Base-by-base conservation (phyloP, 2,113 vertebrate species). In the Bostrychus sinensis region DNA sequence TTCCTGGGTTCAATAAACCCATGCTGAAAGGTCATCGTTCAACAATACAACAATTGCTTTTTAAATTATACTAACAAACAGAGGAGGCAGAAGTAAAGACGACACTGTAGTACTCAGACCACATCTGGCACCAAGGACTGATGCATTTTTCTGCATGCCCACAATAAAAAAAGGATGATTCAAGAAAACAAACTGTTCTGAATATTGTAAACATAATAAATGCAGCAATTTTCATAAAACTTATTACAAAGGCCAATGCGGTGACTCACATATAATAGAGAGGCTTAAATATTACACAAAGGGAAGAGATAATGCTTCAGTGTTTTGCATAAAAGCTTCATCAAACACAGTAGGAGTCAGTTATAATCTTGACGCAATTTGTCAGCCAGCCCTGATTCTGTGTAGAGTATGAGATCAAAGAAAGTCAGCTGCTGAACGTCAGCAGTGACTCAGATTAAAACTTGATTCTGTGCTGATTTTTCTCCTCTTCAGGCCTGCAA, bases 381-480 rank as follows among this genome's bases (percentile, higher is more conserved):
- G 51, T 77, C 60, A 71, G 74, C 66, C 60, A 57, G 58, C 43
- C 12, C 11, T 9, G 25, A 22, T 42, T 63, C 39, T 78, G 61
- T 51, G 45, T 26, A 26, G 36, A 65, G 36, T 9, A 23, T 14
- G 3, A 45, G 46, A 81, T 86, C 72, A 81, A 84, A 84, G 67
- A 71, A 25, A 58, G 70, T 57, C 36, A 22, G 23, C 61, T 58
- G 43, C n/a, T 60, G 73, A 68, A 46, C 53, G 45, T 78, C 62
- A 75, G 64, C 70, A 71, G 1, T 51, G 77, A 67, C 75, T 74
- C 80, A 54, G 62, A 79, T 66, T 73, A 68, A 72, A 78, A 76
- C 61, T 74, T 66, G 16, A 46, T 42, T 62, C 20, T 4, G 48
- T 26, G 48, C 56, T 28, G 65, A 54, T 14, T 28, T 56, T 41